phyloP scores from a whole-genome alignment of 2,888 invertebrate species.

The Ormyrus nitidulus region DNA sequence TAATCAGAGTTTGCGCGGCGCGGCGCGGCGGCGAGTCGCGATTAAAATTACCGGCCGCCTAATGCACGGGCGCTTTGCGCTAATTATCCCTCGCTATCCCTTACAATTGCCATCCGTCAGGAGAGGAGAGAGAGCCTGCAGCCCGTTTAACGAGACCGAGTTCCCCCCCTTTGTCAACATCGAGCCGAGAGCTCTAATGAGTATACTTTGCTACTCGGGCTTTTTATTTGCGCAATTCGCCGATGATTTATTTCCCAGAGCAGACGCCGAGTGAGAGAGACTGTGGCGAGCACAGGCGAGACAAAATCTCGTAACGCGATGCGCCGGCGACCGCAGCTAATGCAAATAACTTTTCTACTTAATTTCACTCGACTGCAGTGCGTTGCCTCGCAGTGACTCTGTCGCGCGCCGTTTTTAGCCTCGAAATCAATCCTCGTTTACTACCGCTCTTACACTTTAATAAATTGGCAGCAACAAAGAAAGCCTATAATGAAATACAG shows the following conservation, averaged over 20 bases:
- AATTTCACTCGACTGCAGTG: slow-evolving; percentile 1
- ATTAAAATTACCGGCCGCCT: slow-evolving; percentile 31
- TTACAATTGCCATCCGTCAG: slow-evolving; percentile 33
- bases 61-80: not conserved
- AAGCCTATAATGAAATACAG: slow-evolving; percentile 17
- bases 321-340: slow-evolving; percentile 55
- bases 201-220: slow-evolving; percentile 5
- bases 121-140: not conserved
- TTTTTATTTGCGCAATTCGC: slow-evolving; percentile 27
- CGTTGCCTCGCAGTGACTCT: not conserved
- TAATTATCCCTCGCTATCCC: slow-evolving; percentile 19
- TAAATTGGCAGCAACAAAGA: slow-evolving; percentile 6
- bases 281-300: not conserved
- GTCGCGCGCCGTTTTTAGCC: too few species aligned
- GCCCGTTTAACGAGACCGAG: slow-evolving; percentile 16
- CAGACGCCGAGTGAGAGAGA: slow-evolving; percentile 20
- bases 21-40: not conserved
- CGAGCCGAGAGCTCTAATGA: not conserved
- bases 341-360: slow-evolving; percentile 44
- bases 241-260: slow-evolving; percentile 28
- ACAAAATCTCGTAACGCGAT: not conserved
- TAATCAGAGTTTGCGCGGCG: slow-evolving; percentile 22
- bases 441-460: not conserved
- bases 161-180: too few species aligned
- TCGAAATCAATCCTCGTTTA: slow-evolving; percentile 1